A percentile compares a stretch with the other conserved stretches of the same genome.
Evolutionary conservation across 2,797 vertebrate species (phyloP).

Genomic region (Tenualosa ilisha): DNA sequence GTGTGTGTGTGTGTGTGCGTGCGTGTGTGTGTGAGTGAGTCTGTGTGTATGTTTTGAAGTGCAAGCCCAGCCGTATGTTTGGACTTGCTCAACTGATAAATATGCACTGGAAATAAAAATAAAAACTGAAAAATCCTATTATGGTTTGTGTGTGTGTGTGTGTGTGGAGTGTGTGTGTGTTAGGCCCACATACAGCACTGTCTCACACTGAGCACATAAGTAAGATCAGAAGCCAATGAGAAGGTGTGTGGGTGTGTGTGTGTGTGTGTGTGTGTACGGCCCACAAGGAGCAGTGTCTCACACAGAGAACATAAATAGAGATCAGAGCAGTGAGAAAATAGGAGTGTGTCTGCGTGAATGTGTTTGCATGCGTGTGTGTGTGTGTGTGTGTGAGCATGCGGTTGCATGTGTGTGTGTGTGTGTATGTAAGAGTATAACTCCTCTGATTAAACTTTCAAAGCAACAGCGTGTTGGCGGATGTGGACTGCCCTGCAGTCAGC

Average conservation of each 20-base stretch:
- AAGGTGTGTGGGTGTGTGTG: neutral
- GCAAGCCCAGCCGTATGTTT: neutral
- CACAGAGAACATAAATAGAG: no score
- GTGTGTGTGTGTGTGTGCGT: neutral
- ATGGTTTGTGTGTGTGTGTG: neutral
- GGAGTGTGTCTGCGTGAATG: neutral
- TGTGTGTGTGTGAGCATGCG: neutral
- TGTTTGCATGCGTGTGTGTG: neutral
- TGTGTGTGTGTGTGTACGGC: no score
- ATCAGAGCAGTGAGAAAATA: no score
- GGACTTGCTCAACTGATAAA: constrained; percentile 25
- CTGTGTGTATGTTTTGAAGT: neutral
- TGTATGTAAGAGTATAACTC: neutral
- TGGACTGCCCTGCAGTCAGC: constrained; percentile 44
- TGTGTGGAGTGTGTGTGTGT: constrained; percentile 10
- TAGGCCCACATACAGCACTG: constrained; percentile 25
- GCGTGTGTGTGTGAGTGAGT: neutral
- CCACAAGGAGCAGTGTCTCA: no score
- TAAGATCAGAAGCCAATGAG: constrained; percentile 31
- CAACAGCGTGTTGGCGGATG: constrained; percentile 36
- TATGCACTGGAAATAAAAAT: constrained; percentile 2
- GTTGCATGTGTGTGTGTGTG: neutral
- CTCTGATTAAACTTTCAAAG: constrained; percentile 56
- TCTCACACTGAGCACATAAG: constrained; percentile 21
- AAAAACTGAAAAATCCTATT: neutral